phyloP scores from a whole-genome alignment of 2,888 invertebrate genomes.

The Diaphora mendica region DNA sequence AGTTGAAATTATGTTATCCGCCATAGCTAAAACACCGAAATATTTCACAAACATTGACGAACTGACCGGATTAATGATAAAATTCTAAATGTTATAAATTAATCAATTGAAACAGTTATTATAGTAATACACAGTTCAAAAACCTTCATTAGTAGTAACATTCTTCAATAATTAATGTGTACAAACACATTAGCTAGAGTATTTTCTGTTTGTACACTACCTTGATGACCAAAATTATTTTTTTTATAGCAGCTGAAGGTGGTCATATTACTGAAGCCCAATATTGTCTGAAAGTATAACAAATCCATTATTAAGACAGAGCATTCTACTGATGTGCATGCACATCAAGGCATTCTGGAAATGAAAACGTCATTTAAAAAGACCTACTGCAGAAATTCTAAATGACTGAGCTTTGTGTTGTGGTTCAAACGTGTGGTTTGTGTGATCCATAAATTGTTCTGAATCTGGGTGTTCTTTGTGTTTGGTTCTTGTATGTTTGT shows the following conservation, averaged over 20 bases:
- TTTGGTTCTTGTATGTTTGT: no score
- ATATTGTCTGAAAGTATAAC: neutral
- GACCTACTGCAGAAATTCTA: no score
- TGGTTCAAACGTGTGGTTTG: no score
- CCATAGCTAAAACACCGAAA: neutral
- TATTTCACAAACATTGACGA: neutral
- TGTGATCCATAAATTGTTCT: no score
- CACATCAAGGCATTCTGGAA: no score
- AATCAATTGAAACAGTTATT: neutral
- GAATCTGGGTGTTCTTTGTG: no score
- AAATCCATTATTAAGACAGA: neutral
- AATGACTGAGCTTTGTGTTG: no score
- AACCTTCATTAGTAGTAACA: neutral
- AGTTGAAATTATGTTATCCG: neutral
- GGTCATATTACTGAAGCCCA: neutral
- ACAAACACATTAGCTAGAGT: neutral
- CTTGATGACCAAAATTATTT: neutral
- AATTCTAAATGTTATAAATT: no score
- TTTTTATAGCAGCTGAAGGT: no score
- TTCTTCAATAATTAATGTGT: neutral
- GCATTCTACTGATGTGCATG: no score
- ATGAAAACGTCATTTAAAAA: no score
- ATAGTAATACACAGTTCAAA: neutral
- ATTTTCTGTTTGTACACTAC: neutral
- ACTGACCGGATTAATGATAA: no score